Conservation (phyloP, 1,140 invertebrate species). For the Drusus annulatus region DNA sequence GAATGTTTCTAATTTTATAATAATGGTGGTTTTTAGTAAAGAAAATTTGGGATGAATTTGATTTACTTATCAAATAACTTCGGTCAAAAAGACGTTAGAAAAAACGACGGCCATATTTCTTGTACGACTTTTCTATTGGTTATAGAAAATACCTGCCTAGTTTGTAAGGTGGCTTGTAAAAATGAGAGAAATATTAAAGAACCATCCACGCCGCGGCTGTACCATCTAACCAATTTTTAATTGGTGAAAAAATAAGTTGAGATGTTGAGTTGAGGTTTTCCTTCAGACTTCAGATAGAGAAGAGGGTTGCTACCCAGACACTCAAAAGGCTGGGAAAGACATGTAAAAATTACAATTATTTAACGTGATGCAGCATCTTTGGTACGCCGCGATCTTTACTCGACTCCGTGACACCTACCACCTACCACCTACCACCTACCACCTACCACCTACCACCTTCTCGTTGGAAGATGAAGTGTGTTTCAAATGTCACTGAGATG, state of each 20-base stretch:
- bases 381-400: background rate
- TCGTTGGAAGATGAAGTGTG: background rate
- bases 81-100: too few relatives aligned
- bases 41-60: too few relatives aligned
- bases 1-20: too few relatives aligned
- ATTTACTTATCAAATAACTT: too few relatives aligned
- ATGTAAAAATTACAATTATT: slow-evolving; percentile 53
- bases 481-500: slow-evolving; percentile 23
- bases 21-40: too few relatives aligned
- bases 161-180: too few relatives aligned
- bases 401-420: slow-evolving; percentile 31
- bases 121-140: too few relatives aligned
- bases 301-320: slow-evolving; percentile 7
- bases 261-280: slow-evolving; percentile 5
- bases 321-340: slow-evolving; percentile 27
- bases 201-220: background rate
- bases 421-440: too few relatives aligned
- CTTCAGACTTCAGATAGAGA: background rate
- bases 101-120: too few relatives aligned
- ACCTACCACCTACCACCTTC: background rate
- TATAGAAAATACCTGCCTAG: too few relatives aligned
- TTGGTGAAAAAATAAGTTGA: slow-evolving; percentile 11
- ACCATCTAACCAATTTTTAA: background rate
- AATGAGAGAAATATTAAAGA: background rate
- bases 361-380: slow-evolving; percentile 54